phyloP scores from a whole-genome alignment of 2,888 invertebrate genomes.

The Tachina lurida region DNA sequence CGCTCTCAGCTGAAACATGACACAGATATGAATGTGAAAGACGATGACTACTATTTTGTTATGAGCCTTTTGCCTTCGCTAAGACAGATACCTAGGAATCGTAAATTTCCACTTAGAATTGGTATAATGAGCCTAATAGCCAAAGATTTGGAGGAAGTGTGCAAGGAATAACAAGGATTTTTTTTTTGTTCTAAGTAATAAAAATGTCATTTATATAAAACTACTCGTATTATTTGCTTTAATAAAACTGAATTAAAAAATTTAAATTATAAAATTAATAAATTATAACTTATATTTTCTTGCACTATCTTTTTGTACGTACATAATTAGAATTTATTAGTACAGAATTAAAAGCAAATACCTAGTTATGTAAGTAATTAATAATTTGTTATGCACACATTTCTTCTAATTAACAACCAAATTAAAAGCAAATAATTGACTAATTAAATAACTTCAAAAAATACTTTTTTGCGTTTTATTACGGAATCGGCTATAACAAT shows the following conservation, averaged over 20 bases:
- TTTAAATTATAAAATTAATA: too few species aligned
- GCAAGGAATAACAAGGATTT: slow-evolving; percentile 35
- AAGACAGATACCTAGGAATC: slow-evolving; percentile 69
- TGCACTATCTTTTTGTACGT: too few species aligned
- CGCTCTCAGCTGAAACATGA: slow-evolving; percentile 35
- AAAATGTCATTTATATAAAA: not conserved
- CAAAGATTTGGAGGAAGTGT: slow-evolving; percentile 65
- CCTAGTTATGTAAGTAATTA: too few species aligned
- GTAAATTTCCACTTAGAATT: slow-evolving; percentile 72
- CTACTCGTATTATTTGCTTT: not conserved
- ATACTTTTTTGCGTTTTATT: too few species aligned
- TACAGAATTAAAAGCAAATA: too few species aligned
- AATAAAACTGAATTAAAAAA: not conserved
- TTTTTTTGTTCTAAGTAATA: not conserved
- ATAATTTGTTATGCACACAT: too few species aligned
- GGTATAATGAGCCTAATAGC: slow-evolving; percentile 71
- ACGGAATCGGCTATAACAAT: not conserved
- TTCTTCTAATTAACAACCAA: too few species aligned
- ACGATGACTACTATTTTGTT: slow-evolving; percentile 75
- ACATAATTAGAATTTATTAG: too few species aligned
- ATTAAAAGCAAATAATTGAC: too few species aligned
- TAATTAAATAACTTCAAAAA: too few species aligned
- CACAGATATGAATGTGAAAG: slow-evolving; percentile 65
- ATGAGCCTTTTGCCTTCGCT: slow-evolving; percentile 75
- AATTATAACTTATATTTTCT: not conserved